Evolutionary conservation across 2,888 invertebrate genomes (phyloP), one percentile per base, ranked within the genome.

Genomic region (Meghimatium bilineatum): DNA sequence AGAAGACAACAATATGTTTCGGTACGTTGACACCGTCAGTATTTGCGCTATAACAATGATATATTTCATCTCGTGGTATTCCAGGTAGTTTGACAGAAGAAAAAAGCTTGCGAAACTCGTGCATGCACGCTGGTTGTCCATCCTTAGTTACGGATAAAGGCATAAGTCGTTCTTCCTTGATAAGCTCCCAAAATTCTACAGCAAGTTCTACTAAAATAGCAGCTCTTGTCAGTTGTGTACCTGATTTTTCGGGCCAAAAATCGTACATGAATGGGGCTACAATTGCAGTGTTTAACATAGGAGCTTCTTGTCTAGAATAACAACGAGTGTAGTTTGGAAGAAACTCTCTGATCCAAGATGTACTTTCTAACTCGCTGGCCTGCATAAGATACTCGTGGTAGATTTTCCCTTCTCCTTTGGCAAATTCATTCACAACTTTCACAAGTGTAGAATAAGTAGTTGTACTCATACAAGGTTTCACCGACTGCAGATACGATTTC

Each of bases 71-170:
- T 12, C 29, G 34, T 20, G 77, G 83, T 23, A 38, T 71, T 14
- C 83, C 83, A 8, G 83, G 83, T 23, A 83, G 49, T 63, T 44
- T 83, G 32, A 36, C 52, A 3, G 83, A 78, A 56, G 71, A 78
- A 67, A 83, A 83, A 23, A 83, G 34, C 32, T 78, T 78, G 0
- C 77, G 83, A 49, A 83, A 83, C 60, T 69, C 14, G 14, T 83
- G 83, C 78, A 78, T 83, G 32, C 78, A 77, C 2, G 66, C 36
- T 12, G 66, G 34, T 36, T 71, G 44, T 12, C 72, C 72, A 17
- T 60, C 44, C 5, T 29, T 60, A 17, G 26, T 23, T 29, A 67
- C 63, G 20, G 69, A n/a, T 26, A 83, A 26, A 23, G 78, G 78
- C 17, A 52, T 5, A 3, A 83, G 63, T 1, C 49, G 44, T 26